Base-by-base conservation (phyloP, 2,113 vertebrate genomes). In the Oenanthe oenanthe region DNA sequence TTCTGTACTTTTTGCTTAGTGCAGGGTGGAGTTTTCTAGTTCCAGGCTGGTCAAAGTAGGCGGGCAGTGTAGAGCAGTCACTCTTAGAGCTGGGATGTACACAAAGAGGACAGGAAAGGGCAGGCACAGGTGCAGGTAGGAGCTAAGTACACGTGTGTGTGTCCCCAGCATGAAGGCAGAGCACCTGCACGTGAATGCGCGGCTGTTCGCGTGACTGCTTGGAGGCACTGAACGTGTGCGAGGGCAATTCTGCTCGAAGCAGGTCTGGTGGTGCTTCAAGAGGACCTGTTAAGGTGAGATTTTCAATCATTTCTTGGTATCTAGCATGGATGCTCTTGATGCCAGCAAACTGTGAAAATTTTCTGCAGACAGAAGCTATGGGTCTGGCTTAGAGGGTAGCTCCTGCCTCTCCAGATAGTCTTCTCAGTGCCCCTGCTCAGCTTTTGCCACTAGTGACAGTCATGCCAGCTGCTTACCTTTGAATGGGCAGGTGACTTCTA, bases 1-100 rank as follows among this genome's bases (percentile, higher is more conserved):
- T 89, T 38, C 18, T 4, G 0, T 62, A 38, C 47, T n/a, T 56
- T 70, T 28, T 74, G 31, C 43, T 62, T 26, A 22, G 29, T 2
- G 38, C 87, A 73, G 89, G 96, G 96, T 86, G 96, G 93, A 83
- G 95, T 67, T 88, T 53, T 56, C 21, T 48, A 12, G 7, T 50
- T 32, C 6, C 7, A 54, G 42, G 43, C 36, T 80, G 63, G 36
- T 88, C 31, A 29, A 13, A 88, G 93, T 77, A 94, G 88, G 94
- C 61, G 82, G 85, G 90, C 56, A 24, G 36, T n/a, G 60, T 17
- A 31, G 32, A 36, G 36, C 15, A 51, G 50, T 50, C 34, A 38
- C 24, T 32, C 45, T 26, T 42, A 26, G 51, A 79, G 60, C 72
- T 83, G 57, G 19, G 67, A 70, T 47, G 29, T 34, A 31, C 28